phyloP scores from a whole-genome alignment of 30 jellyfish, hydroid and myxozoan species.

The Nemopilema nomurai region DNA sequence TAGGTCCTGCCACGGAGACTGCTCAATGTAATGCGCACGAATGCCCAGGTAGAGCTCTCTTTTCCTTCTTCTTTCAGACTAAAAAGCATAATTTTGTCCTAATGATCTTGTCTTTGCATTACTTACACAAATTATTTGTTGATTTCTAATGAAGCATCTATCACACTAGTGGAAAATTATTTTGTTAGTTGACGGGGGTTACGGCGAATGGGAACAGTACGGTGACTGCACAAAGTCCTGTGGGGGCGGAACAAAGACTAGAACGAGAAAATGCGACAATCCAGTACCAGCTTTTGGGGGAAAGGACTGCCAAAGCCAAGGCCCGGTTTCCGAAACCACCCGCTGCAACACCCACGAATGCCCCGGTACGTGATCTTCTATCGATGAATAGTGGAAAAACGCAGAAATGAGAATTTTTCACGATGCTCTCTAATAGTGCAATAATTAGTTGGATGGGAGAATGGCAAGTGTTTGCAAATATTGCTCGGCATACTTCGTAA shows the following conservation, averaged over 20 bases:
- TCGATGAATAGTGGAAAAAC: too few species aligned
- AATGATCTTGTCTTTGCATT: background rate
- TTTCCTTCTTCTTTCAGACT: background rate
- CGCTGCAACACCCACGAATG: constrained; percentile 8
- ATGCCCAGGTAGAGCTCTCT: background rate
- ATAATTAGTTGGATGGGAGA: too few species aligned
- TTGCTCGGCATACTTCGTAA: too few species aligned
- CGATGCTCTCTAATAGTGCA: too few species aligned
- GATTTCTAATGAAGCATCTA: background rate
- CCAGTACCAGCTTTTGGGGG: constrained; percentile 38
- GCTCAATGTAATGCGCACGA: background rate
- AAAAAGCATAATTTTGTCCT: background rate
- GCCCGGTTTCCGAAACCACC: background rate
- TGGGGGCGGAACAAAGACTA: constrained; percentile 2
- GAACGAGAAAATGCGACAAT: constrained; percentile 23
- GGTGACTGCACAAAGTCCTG: background rate
- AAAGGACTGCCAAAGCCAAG: constrained; percentile 3
- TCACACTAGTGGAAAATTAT: background rate
- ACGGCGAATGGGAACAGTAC: background rate
- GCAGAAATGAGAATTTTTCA: too few species aligned
- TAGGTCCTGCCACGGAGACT: constrained; percentile 2
- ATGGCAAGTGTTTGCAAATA: too few species aligned
- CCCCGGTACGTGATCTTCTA: background rate
- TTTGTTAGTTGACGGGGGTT: constrained; percentile 9
- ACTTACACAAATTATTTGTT: too few species aligned